Base-by-base conservation (phyloP, 2,888 invertebrate species). In the Tenthredo scrophulariae region DNA sequence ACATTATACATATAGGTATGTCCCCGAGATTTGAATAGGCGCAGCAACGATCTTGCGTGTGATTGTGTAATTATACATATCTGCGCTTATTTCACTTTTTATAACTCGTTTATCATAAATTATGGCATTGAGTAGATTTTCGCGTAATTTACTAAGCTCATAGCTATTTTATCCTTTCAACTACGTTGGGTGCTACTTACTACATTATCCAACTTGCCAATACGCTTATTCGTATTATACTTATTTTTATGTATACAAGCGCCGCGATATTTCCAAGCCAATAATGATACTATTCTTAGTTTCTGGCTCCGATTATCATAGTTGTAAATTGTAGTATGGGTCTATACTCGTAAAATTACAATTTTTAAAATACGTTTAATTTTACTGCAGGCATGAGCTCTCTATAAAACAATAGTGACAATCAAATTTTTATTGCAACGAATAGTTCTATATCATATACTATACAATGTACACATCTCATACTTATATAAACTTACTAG, bases 211-310 rank as follows among this genome's bases (percentile, higher is more conserved):
- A 62, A 62, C 26, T 62, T 26, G 62, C 26, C 10, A 58, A 58
- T 58, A 58, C 22, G 58, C n/a, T 9, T 22, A 62, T 62, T 22
- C 13, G 10, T 62, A 62, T 62, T 62, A 22, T 26, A 62, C 10
- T 15, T 46, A 46, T 46, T 46, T 22, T 7, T 33, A 33, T 67
- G 6, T 18, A 13, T 67, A 67, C 22, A 0, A 29, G 3, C 29
- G 33, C 29, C 6, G 67, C 67, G 33, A 33, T 29, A 22, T 33
- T 33, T 33, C 10, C 29, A 67, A 67, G 33, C 67, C 67, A 67
- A 67, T 67, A 67, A 67, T 67, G 15, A 67, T 18, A 67, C 67
- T 67, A 67, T 67, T 67, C 33, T 67, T 67, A 67, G 67, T 67
- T 67, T 67, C 67, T 67, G 67, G 67, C 67, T 67, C 29, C 33